Evolutionary conservation across 2,113 vertebrate species (phyloP), one percentile per base, ranked within the genome.

Genomic region (Triplophysa siluroides): DNA sequence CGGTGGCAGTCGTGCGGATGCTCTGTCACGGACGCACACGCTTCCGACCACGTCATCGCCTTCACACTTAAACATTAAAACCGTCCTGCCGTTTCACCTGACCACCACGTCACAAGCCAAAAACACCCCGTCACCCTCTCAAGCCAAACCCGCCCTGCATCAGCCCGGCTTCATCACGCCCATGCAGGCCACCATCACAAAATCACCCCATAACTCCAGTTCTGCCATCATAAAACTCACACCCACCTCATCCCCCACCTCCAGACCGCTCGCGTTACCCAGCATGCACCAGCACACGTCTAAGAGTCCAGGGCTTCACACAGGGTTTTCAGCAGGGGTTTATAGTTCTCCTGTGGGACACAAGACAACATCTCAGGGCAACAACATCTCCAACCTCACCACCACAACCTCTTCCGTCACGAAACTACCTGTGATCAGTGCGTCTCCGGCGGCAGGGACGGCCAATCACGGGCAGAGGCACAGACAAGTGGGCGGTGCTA

Each of bases 131-230:
- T 72, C 80, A 0, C 69, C 68, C 43, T 18, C 83, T 33, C 91
- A 85, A 0, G 63, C 81, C 19, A 83, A 83, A 73, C 81, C 93
- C 88, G 85, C 90, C 91, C 93, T 72, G 52, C 89, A 92, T 91
- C 91, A 94, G 92, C 91, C 92, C 0, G 92, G 89, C 79, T 94
- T 94, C 84, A 92, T 94, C 87, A 94, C 92, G 14, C 92, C 92
- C 16, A 93, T 93, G 93, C 93, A 94, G 54, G 93, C 92, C 38
- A 94, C 92, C 0, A 91, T 93, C 85, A 94, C 92, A 45, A 93
- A 94, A 83, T 91, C 92, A 16, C 74, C 89, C n/a, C 92, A 92
- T 88, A 92, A 91, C 88, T 90, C 89, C 85, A 89, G 85, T 79
- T 87, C 92, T 0, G 88, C 90, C 47, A 93, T 94, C 67, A 88